Base-by-base conservation (phyloP, 2,888 invertebrate species). In the Lepidonotus clava region DNA sequence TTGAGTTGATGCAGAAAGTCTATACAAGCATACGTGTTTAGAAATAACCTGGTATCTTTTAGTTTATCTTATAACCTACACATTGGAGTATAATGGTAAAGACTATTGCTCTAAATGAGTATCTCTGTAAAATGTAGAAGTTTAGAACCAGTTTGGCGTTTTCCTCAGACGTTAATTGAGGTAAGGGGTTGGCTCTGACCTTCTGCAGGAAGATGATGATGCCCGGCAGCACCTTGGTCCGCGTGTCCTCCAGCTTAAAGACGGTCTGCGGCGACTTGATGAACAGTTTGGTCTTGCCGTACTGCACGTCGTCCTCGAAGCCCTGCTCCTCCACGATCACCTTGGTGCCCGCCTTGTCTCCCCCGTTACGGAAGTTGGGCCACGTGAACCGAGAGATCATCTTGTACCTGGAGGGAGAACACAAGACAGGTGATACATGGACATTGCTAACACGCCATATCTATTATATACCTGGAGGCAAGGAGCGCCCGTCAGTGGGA, bases 341-440 rank as follows among this genome's bases (percentile, higher is more conserved):
- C 92, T 96, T 95, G 24, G 80, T 80, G 1, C 97, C 97, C 89
- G 98, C 98, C 92, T 96, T 96, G 90, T 97, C 97, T 85, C 95
- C 95, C 85, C 96, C 96, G 4, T 96, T 96, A 87, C 96, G 96
- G 95, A 97, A 99, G 95, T 98, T 98, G 51, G 99, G 99, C 99
- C 99, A 99, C 1, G 99, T 99, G 94, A 97, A 97, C 93, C 97
- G 96, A 0, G 97, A 97, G 90, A 98, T 97, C 97, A 99, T 98
- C 95, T 99, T 99, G 95, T 99, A 99, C 88, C 98, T 96, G 53
- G 18, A n/a, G n/a, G 24, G 11, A 24, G 28, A 66, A 66, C 8
- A 66, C 21, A 66, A 51, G n/a, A n/a, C n/a, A n/a, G n/a, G n/a
- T n/a, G n/a, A n/a, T n/a, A n/a, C n/a, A n/a, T n/a, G n/a, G n/a